These are phyloP conservation scores for Sitophilus oryzae DNA, from an alignment of 1,140 invertebrate genomes.

Conservation along the genomic window DNA sequence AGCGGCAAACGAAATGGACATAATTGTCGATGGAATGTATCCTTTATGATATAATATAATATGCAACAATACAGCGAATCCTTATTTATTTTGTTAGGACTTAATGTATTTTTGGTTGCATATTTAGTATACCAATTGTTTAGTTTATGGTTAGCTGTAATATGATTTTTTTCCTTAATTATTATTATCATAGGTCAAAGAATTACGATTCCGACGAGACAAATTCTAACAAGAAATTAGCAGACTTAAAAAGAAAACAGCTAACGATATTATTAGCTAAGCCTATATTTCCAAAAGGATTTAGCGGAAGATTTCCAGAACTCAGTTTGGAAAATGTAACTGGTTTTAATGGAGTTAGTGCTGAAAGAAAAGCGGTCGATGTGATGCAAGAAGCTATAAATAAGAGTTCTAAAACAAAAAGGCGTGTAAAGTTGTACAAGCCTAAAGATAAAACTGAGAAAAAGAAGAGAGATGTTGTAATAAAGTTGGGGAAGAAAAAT, in stretches of 20 bases:
- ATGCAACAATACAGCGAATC: background rate
- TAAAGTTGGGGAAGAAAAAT: no score
- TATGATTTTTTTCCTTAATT: slow-evolving; percentile 9
- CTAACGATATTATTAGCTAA: slow-evolving; percentile 53
- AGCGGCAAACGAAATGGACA: slow-evolving; percentile 79
- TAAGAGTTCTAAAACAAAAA: slow-evolving; percentile 15
- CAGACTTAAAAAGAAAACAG: slow-evolving; percentile 52
- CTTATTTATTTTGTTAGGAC: no score
- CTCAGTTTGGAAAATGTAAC: slow-evolving; percentile 26
- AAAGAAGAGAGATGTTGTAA: no score
- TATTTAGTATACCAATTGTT: no score
- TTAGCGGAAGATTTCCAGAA: slow-evolving; percentile 62
- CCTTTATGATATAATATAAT: slow-evolving; percentile 38
- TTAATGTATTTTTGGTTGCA: no score
- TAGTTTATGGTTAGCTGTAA: no score
- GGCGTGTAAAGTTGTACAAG: slow-evolving; percentile 20
- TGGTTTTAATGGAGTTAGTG: slow-evolving; percentile 10
- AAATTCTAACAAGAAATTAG: slow-evolving; percentile 40
- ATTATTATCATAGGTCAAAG: slow-evolving; percentile 15
- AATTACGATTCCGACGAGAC: slow-evolving; percentile 43
- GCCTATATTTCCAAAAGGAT: slow-evolving; percentile 60
- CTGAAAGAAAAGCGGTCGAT: slow-evolving; percentile 49
- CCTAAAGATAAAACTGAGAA: slow-evolving; percentile 8
- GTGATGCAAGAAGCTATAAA: slow-evolving; percentile 52
- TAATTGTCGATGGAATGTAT: slow-evolving; percentile 76